A percentile compares a stretch with the other conserved stretches of the same genome.
phyloP scores from a whole-genome alignment of 2,113 vertebrate species.

The Chiloscyllium plagiosum region DNA sequence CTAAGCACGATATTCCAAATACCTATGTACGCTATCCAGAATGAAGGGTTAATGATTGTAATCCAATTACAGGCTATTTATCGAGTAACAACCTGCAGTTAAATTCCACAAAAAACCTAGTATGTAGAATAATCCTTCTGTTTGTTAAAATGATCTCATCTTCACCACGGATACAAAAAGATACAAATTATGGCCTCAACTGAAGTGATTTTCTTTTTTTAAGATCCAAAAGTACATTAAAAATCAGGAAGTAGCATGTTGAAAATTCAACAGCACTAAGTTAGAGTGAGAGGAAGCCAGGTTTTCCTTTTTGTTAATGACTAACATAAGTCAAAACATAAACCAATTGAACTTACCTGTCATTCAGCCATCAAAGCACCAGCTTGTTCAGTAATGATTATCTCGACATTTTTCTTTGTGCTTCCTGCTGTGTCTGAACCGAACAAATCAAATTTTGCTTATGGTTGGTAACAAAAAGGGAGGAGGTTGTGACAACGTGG shows the following conservation, averaged over 20 bases:
- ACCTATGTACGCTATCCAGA: background rate
- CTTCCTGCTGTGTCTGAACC: background rate
- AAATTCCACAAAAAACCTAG: background rate
- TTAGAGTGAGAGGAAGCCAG: background rate
- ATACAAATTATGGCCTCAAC: background rate
- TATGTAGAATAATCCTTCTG: background rate
- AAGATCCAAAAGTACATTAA: background rate
- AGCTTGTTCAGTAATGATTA: background rate
- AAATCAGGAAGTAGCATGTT: background rate
- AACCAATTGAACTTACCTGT: background rate
- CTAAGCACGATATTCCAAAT: background rate
- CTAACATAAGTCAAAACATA: background rate
- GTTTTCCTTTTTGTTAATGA: background rate
- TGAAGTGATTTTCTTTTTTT: background rate
- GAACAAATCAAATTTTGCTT: background rate
- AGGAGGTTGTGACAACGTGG: background rate
- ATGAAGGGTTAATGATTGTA: background rate
- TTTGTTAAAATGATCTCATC: background rate
- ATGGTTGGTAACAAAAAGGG: background rate
- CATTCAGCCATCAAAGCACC: background rate
- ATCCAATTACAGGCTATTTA: background rate
- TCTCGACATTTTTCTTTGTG: background rate
- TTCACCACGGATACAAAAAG: background rate
- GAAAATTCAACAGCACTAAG: background rate
- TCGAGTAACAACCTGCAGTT: background rate